phyloP scores from a whole-genome alignment of 2,113 vertebrate species.

The Otis tarda region DNA sequence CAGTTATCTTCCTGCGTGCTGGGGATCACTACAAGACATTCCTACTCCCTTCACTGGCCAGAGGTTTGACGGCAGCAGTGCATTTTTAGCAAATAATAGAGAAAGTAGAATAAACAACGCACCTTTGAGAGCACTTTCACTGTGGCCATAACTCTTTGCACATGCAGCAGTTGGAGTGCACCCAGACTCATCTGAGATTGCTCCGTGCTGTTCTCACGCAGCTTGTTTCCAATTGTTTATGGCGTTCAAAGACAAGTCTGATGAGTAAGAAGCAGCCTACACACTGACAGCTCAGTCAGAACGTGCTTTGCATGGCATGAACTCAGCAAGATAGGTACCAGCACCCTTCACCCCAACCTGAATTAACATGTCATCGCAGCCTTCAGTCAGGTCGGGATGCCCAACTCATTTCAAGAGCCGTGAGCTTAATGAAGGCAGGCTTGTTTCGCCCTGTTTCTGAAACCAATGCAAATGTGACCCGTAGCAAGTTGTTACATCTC shows the following conservation, averaged over 20 bases:
- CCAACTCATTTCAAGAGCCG: not conserved
- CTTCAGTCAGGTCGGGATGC: accelerated
- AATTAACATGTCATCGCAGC: accelerated
- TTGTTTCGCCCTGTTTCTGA: not conserved
- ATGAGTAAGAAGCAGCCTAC: not conserved
- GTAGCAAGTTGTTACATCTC: not conserved
- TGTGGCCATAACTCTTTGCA: not conserved
- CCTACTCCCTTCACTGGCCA: not conserved
- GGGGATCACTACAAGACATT: not conserved
- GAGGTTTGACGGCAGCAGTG: not conserved
- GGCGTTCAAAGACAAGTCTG: not conserved
- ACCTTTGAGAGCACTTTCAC: accelerated
- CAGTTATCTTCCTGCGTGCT: accelerated
- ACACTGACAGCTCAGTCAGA: not conserved
- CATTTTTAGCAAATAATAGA: not conserved
- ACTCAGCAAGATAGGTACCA: not conserved
- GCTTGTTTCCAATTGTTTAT: not conserved
- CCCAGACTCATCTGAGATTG: not conserved
- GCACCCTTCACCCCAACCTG: not conserved
- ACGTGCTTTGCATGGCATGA: not conserved
- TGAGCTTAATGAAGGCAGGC: not conserved
- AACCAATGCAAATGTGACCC: not conserved
- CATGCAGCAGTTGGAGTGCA: accelerated
- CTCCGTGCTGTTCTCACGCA: not conserved
- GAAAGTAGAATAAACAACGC: not conserved